Evolutionary conservation across 2,888 invertebrate species (phyloP), one percentile per base, ranked within the genome.

Genomic region (Heliothis peltigera): DNA sequence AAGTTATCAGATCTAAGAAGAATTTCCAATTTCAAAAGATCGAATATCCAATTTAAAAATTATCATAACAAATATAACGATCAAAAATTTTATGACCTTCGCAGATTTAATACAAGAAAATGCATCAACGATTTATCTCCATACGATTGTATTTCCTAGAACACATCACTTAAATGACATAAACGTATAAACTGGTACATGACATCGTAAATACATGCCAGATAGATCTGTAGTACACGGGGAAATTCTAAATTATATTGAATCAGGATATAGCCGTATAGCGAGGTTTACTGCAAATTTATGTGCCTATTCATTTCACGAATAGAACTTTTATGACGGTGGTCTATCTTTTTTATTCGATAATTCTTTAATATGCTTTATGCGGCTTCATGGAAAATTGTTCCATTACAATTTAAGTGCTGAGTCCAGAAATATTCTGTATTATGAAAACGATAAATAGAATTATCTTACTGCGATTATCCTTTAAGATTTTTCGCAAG

Each of bases 181-280:
- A 70, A 70, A 79, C 66, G 58, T 68, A 68, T 78, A 79, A 73
- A 55, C 53, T 76, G 72, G 52, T 62, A 72, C 74, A 69, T 62
- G 70, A 66, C 73, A 79, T 89, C 89, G 87, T 90, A 90, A 89
- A 89, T 83, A 81, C 70, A 82, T 79, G 84, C 80, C 39, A 84
- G 83, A 87, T 84, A 72, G 83, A 78, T 74, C 71, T 66, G 57
- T 56, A 56, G 42, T 43, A 32, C 67, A 64, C 51, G 56, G 68
- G 68, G 63, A 75, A 79, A 81, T 70, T 81, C 76, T 79, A 79
- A 65, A 73, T 79, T 74, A 79, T 79, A 81, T 79, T 76, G 83
- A 84, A 83, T 85, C 86, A 85, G 87, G 83, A 86, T 88, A 84
- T 84, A 77, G 80, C 77, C 77, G 71, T 80, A 80, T 79, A 75